These are phyloP conservation scores for Echinometra lucunter DNA, from an alignment of 53 echinoderm and acorn worm genomes.

Conservation along the genomic window DNA sequence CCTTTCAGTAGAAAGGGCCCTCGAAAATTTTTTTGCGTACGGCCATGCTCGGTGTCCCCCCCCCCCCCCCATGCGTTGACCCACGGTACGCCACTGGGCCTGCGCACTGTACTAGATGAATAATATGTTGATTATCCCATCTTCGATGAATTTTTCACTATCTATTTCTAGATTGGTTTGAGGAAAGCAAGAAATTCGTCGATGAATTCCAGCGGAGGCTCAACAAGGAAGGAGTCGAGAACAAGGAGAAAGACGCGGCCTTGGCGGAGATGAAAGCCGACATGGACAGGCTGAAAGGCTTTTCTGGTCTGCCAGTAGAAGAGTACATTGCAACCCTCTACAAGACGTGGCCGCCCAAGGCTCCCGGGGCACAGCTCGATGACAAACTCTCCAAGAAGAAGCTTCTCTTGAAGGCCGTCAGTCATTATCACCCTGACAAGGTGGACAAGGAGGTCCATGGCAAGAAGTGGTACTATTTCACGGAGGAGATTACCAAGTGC, in stretches of 20 bases:
- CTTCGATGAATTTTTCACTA: too few relatives aligned
- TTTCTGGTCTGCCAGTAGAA: background rate
- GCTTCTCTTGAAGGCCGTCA: conserved; percentile 49
- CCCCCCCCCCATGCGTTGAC: too few relatives aligned
- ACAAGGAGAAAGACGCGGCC: conserved; percentile 47
- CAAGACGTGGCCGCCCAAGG: conserved; percentile 66
- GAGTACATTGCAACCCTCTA: conserved; percentile 53
- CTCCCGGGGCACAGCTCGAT: background rate
- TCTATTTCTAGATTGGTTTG: conserved; percentile 18
- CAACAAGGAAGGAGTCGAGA: conserved; percentile 11
- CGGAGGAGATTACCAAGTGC: conserved; percentile 65
- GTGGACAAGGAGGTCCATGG: conserved; percentile 67
- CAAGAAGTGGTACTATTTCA: conserved; percentile 67
- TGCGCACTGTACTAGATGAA: too few relatives aligned
- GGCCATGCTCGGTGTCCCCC: too few relatives aligned
- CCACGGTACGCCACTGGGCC: too few relatives aligned
- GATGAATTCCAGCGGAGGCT: conserved; percentile 52
- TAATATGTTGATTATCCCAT: too few relatives aligned
- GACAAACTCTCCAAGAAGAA: conserved; percentile 55
- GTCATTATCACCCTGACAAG: conserved; percentile 70
- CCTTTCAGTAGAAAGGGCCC: too few relatives aligned
- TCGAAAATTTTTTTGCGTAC: too few relatives aligned
- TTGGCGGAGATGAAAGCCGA: conserved; percentile 45
- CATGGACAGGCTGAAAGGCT: conserved; percentile 3
- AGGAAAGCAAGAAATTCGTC: conserved; percentile 30